Conservation (phyloP, 2,113 vertebrate genomes). For the Erythrolamprus reginae region DNA sequence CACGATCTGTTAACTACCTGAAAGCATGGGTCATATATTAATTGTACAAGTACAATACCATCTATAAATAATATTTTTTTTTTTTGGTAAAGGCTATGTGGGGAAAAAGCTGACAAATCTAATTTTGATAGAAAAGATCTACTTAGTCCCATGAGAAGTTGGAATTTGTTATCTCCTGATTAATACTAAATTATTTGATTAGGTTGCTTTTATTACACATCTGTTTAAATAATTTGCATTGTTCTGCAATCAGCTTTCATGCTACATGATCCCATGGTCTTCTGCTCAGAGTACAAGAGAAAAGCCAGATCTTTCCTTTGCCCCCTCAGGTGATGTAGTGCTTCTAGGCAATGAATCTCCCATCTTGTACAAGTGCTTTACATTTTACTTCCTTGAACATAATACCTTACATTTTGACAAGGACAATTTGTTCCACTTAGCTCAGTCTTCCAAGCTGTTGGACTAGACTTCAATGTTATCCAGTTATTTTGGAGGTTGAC, state of each 20-base stretch:
- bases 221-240: not conserved
- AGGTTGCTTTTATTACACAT: not conserved
- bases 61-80: not conserved
- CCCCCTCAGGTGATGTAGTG: not conserved
- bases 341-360: not conserved
- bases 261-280: not conserved
- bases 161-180: not conserved
- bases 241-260: not conserved
- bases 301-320: not conserved
- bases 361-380: not conserved
- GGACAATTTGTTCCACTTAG: not conserved
- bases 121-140: not conserved
- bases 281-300: not conserved
- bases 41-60: not conserved
- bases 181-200: not conserved
- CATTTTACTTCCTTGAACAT: not conserved
- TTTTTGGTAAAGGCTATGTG: not conserved
- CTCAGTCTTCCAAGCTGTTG: not conserved
- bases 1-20: not conserved
- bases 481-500: not conserved
- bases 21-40: not conserved
- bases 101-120: not conserved
- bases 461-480: not conserved
- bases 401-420: not conserved
- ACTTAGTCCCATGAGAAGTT: not conserved